Conservation (phyloP, 2,888 invertebrate species). For the Pseudeuparius sepicola region DNA sequence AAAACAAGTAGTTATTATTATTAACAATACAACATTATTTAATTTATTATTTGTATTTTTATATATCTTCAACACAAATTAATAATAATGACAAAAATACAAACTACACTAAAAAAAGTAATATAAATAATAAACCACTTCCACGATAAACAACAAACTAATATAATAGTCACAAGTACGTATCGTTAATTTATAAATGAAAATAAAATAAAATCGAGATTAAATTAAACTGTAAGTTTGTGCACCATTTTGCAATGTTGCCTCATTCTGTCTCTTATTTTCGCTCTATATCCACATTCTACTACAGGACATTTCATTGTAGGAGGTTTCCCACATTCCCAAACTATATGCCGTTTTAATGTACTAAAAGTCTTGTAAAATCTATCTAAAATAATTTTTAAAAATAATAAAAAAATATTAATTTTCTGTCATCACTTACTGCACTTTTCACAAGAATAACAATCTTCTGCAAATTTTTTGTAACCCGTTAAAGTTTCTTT, state of each 20-base stretch:
- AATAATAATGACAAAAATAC: background rate
- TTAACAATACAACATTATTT: too few relatives aligned
- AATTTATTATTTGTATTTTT: too few relatives aligned
- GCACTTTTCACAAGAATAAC: constrained; percentile 23
- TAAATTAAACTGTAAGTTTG: constrained; percentile 1
- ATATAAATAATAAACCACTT: background rate
- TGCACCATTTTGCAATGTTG: constrained; percentile 25
- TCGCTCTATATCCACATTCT: constrained; percentile 28
- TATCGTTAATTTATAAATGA: background rate
- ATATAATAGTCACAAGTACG: background rate
- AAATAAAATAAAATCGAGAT: background rate
- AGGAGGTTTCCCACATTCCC: constrained; percentile 30
- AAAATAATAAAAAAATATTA: too few relatives aligned
- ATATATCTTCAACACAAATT: too few relatives aligned
- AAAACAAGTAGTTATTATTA: too few relatives aligned
- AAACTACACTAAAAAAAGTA: constrained; percentile 1
- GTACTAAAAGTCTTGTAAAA: constrained; percentile 29
- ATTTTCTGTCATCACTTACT: constrained; percentile 15
- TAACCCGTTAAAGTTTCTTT: constrained; percentile 29
- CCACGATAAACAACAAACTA: background rate
- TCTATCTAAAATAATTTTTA: constrained; percentile 19
- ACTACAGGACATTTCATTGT: constrained; percentile 29
- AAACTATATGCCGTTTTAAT: constrained; percentile 29
- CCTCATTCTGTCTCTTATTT: constrained; percentile 30
- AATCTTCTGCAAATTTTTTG: constrained; percentile 20